Evolutionary conservation across 2,888 invertebrate genomes (phyloP), one percentile per base, ranked within the genome.

Genomic region (Athalia cordata): DNA sequence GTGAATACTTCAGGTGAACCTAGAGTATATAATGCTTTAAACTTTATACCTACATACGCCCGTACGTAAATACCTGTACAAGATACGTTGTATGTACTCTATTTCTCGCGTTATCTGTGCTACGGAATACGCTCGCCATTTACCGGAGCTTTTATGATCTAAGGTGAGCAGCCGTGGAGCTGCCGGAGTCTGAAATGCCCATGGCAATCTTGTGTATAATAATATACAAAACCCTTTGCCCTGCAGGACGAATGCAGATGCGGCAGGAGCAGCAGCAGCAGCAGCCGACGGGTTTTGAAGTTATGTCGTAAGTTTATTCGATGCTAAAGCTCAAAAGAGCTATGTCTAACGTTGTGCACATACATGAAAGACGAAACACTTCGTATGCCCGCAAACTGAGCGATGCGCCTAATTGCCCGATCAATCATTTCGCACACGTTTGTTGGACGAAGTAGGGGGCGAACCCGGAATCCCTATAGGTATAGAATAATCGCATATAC

Each of bases 331-430:
- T 29, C 29, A 2, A 29, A 55, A n/a, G 55, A 9, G n/a, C 55
- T 11, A 55, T 55, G 6, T 9, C 9, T n/a, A n/a, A 9, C 55
- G 11, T 55, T 9, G 55, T 9, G 6, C 11, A 55, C 55, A 55
- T 9, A 11, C 55, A 55, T 5, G n/a, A 4, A 55, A 0, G 4
- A 7, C n/a, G n/a, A 11, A 55, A 9, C 55, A 7, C 9, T 55
- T 11, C 55, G 11, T 67, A 50, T 15, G 50, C 67, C 55, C 29
- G 55, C 29, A 55, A 52, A 43, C 55, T 68, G 68, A 68, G 68
- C 52, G 68, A 68, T 52, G 68, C 55, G 68, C 68, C 68, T 68
- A 68, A 68, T 68, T 68, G 68, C 52, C 68, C 68, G 68, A 68
- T 68, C 68, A 68, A 68, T 68, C 68, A 68, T 68, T 68, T 55